Conservation (phyloP, 2,113 vertebrate genomes). For the Hassar affinis region DNA sequence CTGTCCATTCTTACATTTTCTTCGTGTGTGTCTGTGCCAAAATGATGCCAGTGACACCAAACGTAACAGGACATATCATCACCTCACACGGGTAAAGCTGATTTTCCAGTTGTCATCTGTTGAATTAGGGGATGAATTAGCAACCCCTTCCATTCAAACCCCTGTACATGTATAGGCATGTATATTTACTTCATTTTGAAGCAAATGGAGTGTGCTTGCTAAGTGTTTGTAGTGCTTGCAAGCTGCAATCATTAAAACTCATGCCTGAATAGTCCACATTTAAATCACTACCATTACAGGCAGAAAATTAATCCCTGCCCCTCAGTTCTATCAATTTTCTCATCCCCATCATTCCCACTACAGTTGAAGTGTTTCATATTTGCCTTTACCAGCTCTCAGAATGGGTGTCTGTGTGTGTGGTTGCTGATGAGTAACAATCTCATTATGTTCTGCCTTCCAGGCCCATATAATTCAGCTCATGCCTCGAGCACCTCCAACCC, state of each 20-base stretch:
- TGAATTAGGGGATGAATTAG: no score
- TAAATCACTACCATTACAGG: conserved; percentile 41
- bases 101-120: background rate
- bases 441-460: conserved; percentile 50
- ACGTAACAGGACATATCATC: background rate
- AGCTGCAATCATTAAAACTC: conserved; percentile 46
- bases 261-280: conserved; percentile 38
- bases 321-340: background rate
- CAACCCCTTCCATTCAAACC: background rate
- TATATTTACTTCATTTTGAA: conserved; percentile 9
- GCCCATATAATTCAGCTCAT: conserved; percentile 49
- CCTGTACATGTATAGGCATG: background rate
- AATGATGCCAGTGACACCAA: background rate
- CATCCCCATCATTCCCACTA: conserved; percentile 8
- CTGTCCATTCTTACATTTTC: background rate
- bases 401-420: background rate
- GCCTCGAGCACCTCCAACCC: conserved; percentile 43
- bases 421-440: conserved; percentile 44
- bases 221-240: conserved; percentile 43
- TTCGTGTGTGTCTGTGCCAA: background rate
- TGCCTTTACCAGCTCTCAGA: conserved; percentile 24
- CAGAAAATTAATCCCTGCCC: conserved; percentile 36
- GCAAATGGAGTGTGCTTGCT: conserved; percentile 26
- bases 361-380: conserved; percentile 29
- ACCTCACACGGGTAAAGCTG: background rate